These are phyloP conservation scores for Dolichallabes microphthalmus DNA, from an alignment of 2,113 vertebrate genomes.

Conservation along the genomic window DNA sequence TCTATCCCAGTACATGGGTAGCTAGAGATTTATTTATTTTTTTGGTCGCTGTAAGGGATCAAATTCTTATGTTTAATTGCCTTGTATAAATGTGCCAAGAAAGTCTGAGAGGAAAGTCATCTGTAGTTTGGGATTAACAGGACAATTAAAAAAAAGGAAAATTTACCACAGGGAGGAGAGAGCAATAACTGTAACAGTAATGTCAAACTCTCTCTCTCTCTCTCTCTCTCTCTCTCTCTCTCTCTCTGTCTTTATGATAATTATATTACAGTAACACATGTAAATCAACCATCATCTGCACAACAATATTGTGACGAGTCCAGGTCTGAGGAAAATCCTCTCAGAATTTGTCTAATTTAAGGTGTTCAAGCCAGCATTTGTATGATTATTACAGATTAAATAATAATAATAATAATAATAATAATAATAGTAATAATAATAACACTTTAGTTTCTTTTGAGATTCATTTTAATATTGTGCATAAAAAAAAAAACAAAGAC, in stretches of 20 bases:
- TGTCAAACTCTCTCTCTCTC: not conserved
- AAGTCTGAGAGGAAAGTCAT: conserved; percentile 45
- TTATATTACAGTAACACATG: not conserved
- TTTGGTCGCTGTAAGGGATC: not conserved
- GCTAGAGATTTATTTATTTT: conserved; percentile 1
- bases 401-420: too few relatives aligned
- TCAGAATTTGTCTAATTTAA: not conserved
- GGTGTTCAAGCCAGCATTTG: not conserved
- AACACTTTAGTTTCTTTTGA: not conserved
- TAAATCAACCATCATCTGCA: not conserved
- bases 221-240: not conserved
- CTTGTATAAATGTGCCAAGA: conserved; percentile 26
- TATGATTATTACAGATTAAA: too few relatives aligned
- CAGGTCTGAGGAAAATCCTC: not conserved
- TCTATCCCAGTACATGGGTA: not conserved
- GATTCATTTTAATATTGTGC: not conserved
- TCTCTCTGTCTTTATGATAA: conserved; percentile 18
- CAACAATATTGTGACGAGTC: not conserved
- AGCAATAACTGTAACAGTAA: conserved; percentile 5
- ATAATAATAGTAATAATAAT: too few relatives aligned
- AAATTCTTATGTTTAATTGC: conserved; percentile 48
- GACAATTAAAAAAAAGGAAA: too few relatives aligned
- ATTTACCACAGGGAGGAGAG: too few relatives aligned
- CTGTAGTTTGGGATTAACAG: conserved; percentile 39
- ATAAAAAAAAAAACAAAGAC: not conserved